These are phyloP conservation scores for Taeniopygia guttata DNA, from an alignment of 2,797 vertebrate genomes.

Conservation along the genomic window DNA sequence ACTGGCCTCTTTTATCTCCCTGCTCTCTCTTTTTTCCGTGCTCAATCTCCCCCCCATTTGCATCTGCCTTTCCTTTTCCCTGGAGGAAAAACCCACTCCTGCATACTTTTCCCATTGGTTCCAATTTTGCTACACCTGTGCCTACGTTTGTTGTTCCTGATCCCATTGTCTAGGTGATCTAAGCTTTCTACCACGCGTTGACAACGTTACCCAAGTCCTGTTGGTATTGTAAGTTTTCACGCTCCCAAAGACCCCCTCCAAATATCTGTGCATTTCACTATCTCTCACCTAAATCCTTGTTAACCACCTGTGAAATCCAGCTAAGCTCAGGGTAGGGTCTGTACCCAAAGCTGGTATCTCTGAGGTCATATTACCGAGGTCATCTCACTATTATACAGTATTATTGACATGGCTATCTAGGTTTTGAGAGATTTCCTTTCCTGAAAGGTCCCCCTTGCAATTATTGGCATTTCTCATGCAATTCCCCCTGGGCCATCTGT, in stretches of 20 bases:
- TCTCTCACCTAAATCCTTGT: neutral
- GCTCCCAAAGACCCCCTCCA: neutral
- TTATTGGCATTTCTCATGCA: neutral
- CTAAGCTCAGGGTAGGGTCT: neutral
- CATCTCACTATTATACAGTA: neutral
- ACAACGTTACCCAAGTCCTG: neutral
- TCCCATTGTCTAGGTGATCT: neutral
- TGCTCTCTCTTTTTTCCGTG: too few relatives aligned
- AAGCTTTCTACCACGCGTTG: neutral
- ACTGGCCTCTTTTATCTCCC: accelerated
- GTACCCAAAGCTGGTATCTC: neutral
- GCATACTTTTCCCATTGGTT: neutral
- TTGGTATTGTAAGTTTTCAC: neutral
- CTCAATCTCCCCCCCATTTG: neutral
- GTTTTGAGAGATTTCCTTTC: neutral
- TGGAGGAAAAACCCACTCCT: neutral
- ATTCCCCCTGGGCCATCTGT: neutral
- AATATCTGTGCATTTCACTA: neutral
- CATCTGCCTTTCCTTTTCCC: neutral
- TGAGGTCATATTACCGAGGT: neutral
- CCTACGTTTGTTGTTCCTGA: neutral
- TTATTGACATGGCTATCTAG: neutral
- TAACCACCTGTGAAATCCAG: neutral
- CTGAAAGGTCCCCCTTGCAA: neutral
- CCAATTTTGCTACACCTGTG: neutral